Evolutionary conservation across 2,797 vertebrate genomes (phyloP).

Genomic region (Danionella dracula): DNA sequence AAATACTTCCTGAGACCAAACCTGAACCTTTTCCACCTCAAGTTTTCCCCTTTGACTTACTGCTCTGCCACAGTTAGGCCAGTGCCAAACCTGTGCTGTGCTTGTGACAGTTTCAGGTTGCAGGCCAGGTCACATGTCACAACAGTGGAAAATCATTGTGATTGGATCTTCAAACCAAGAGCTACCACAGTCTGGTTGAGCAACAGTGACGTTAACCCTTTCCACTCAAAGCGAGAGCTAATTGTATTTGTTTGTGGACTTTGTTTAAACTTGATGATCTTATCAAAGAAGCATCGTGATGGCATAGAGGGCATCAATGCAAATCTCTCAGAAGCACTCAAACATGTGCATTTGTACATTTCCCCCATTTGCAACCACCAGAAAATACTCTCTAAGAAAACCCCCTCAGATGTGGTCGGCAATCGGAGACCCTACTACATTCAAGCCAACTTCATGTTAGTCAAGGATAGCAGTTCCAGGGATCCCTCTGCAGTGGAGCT

Average conservation of each 20-base stretch:
- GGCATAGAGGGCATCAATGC: no score
- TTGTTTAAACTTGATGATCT: neutral
- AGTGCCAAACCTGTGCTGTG: slow-evolving; percentile 65
- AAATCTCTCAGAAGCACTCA: no score
- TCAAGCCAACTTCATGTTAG: slow-evolving; percentile 64
- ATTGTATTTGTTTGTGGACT: neutral
- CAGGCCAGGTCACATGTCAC: slow-evolving; percentile 70
- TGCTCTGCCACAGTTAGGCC: slow-evolving; percentile 50
- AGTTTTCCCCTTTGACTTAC: slow-evolving; percentile 35
- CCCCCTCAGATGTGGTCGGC: slow-evolving; percentile 57
- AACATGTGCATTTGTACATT: no score
- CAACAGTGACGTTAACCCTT: slow-evolving; percentile 59
- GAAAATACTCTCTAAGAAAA: slow-evolving; percentile 16
- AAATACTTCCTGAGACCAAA: no score
- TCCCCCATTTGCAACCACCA: no score
- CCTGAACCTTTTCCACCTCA: slow-evolving; percentile 14
- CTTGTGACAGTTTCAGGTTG: slow-evolving; percentile 66
- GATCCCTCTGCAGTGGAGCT: slow-evolving; percentile 72
- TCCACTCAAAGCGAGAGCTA: slow-evolving; percentile 12
- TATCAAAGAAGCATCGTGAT: no score
- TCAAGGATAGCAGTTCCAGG: slow-evolving; percentile 70
- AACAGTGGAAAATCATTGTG: slow-evolving; percentile 78
- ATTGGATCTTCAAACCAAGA: slow-evolving; percentile 70
- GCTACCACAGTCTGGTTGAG: slow-evolving; percentile 63
- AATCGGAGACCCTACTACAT: slow-evolving; percentile 48